Percentiles rank a stretch among this genome's conserved stretches.
These are phyloP conservation scores for Drosophila navojoa DNA, from an alignment of 1,140 invertebrate genomes.

Conservation along the genomic window DNA sequence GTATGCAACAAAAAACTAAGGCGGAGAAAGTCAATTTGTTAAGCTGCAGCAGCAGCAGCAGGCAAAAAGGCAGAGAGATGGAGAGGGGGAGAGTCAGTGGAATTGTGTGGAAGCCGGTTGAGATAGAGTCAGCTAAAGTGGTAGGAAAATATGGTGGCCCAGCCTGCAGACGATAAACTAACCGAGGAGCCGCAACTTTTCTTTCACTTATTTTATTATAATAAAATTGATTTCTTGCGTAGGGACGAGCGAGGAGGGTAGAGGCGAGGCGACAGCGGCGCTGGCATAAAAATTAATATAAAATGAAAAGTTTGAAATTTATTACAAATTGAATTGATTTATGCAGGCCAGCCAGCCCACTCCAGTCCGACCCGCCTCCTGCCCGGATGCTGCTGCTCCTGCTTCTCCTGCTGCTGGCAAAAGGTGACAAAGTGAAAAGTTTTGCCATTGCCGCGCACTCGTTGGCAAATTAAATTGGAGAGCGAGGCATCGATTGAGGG, in stretches of 20 bases:
- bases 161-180: constrained; percentile 51
- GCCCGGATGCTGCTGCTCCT: too few species aligned
- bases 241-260: constrained; percentile 1
- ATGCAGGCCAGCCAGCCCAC: constrained; percentile 42
- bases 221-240: constrained; percentile 76
- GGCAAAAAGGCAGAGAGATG: not conserved
- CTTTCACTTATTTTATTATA: constrained; percentile 78
- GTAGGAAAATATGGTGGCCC: constrained; percentile 61
- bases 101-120: not conserved
- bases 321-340: constrained; percentile 82
- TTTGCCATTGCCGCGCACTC: constrained; percentile 28
- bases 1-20: constrained; percentile 70
- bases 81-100: constrained; percentile 16
- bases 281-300: constrained; percentile 81
- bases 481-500: constrained; percentile 37
- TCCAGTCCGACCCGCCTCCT: not conserved
- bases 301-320: constrained; percentile 83
- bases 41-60: constrained; percentile 61
- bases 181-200: constrained; percentile 62
- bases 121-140: constrained; percentile 58
- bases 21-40: constrained; percentile 81
- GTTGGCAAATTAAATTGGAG: constrained; percentile 68
- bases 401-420: constrained; percentile 2
- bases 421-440: constrained; percentile 80
- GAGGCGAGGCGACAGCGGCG: constrained; percentile 33